Evolutionary conservation across 2,113 vertebrate genomes (phyloP).

Genomic region (Apistogramma diplotaenia): DNA sequence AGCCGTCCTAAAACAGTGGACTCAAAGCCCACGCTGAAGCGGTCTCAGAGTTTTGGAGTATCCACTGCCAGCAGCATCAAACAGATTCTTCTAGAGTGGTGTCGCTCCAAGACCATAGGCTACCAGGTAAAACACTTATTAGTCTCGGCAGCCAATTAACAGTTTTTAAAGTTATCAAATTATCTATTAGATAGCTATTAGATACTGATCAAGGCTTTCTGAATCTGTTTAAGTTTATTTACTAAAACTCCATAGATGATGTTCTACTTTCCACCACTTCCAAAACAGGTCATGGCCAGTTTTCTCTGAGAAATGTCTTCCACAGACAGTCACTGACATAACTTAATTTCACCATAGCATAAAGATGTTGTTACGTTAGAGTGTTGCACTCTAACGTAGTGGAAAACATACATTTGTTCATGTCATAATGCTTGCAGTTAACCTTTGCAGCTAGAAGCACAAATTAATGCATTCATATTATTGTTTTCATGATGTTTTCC

Average conservation of each 20-base stretch:
- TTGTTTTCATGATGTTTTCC: background rate
- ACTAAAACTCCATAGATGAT: background rate
- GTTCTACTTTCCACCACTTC: background rate
- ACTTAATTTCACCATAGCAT: background rate
- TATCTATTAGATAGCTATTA: background rate
- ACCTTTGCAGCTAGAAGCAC: background rate
- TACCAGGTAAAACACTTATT: conserved; percentile 83
- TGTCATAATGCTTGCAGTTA: background rate
- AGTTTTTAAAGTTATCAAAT: background rate
- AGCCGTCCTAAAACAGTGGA: conserved; percentile 82
- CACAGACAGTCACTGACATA: background rate
- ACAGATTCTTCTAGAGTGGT: conserved; percentile 96
- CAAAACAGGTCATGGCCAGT: background rate
- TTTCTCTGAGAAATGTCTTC: background rate
- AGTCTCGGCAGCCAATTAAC: background rate
- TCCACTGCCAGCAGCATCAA: conserved; percentile 97
- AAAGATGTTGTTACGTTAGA: background rate
- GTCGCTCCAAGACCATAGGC: conserved; percentile 93
- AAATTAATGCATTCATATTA: background rate
- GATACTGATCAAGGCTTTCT: background rate
- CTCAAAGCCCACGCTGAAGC: conserved; percentile 88
- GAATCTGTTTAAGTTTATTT: background rate
- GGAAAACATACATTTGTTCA: background rate
- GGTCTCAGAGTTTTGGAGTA: conserved; percentile 95
- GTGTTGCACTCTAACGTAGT: background rate